phyloP scores from a whole-genome alignment of 1,140 invertebrate genomes.

The Schlechtendalia chinensis region DNA sequence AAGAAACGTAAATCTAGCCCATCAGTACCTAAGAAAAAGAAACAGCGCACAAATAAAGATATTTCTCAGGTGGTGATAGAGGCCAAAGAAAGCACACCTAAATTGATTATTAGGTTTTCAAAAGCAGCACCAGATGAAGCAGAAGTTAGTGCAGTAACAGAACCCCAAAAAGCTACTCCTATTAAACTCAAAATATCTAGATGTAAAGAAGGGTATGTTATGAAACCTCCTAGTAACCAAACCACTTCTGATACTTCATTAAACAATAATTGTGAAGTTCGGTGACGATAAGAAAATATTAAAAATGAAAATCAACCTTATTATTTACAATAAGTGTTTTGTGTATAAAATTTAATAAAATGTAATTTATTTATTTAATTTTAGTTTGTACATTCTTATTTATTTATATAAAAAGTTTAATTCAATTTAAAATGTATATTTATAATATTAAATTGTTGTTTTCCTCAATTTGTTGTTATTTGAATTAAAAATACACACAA shows the following conservation, averaged over 20 bases:
- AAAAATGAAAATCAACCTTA: conserved; percentile 33
- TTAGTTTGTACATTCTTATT: conserved; percentile 40
- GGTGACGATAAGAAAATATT: conserved; percentile 61
- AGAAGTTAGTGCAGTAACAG: conserved; percentile 9
- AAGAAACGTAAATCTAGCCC: conserved; percentile 51
- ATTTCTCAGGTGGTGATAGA: conserved; percentile 56
- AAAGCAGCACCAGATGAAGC: conserved; percentile 52
- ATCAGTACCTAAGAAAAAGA: conserved; percentile 60
- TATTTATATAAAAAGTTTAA: conserved; percentile 40
- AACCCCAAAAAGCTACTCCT: conserved; percentile 68
- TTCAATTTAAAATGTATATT: conserved; percentile 38
- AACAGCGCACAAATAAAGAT: conserved; percentile 52
- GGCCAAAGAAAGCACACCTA: conserved; percentile 64
- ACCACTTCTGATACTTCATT: conserved; percentile 57
- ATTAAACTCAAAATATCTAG: conserved; percentile 79
- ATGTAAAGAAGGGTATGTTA: conserved; percentile 69
- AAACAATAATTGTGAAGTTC: conserved; percentile 80
- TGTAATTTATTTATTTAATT: conserved; percentile 45
- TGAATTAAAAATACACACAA: conserved; percentile 33
- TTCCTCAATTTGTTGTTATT: conserved; percentile 44
- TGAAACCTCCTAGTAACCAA: conserved; percentile 56
- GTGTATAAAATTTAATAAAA: conserved; percentile 19
- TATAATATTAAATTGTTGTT: conserved; percentile 44
- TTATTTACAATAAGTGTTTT: conserved; percentile 17
- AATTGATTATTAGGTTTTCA: conserved; percentile 60